A percentile compares a stretch with the other conserved stretches of the same genome.
Evolutionary conservation across 2,797 vertebrate species (phyloP).

Genomic region (Leptodactylus fallax): DNA sequence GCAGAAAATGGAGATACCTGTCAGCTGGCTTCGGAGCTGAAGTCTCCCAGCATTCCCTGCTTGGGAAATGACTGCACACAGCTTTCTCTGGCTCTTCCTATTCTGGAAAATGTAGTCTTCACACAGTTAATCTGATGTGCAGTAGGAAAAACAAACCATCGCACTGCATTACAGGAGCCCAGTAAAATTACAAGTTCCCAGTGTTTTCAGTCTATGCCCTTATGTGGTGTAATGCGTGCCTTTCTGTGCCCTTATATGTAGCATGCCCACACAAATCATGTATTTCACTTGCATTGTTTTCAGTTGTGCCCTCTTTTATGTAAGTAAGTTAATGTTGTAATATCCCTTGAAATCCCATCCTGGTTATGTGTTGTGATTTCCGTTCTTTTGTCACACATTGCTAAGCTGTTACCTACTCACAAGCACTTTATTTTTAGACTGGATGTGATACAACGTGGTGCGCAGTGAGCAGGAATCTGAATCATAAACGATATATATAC

Average conservation of each 20-base stretch:
- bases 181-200: neutral
- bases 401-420: neutral
- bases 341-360: slow-evolving; percentile 18
- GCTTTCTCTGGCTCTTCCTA: too few species aligned
- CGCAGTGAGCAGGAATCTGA: neutral
- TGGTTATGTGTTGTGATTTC: slow-evolving; percentile 17
- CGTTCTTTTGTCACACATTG: neutral
- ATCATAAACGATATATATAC: too few species aligned
- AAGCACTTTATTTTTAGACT: neutral
- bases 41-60: neutral
- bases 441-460: neutral
- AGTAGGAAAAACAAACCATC: neutral
- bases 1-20: neutral
- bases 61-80: neutral
- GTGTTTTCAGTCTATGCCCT: neutral
- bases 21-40: too few species aligned
- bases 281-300: neutral
- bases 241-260: neutral
- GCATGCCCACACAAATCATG: neutral
- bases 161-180: neutral
- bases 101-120: too few species aligned
- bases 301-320: neutral
- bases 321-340: neutral
- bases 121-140: neutral
- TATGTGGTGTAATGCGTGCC: neutral